These are phyloP conservation scores for Sminthopsis crassicaudata DNA, from an alignment of 2,113 vertebrate genomes.

Conservation along the genomic window DNA sequence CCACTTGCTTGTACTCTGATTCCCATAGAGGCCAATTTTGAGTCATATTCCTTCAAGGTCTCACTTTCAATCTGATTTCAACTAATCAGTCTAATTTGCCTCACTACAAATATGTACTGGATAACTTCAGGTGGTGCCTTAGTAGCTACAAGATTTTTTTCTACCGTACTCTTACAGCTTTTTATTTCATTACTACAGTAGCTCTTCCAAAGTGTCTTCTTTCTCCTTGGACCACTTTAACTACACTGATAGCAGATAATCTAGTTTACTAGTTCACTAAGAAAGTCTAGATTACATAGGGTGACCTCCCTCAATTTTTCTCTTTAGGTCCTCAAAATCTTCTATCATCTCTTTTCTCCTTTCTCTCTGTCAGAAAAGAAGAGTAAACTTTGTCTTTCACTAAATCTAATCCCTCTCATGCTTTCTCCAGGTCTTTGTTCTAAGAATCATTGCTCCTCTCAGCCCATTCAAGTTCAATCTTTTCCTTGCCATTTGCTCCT, in stretches of 20 bases:
- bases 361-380: not conserved
- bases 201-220: not conserved
- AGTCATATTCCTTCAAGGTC: not conserved
- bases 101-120: not conserved
- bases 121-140: not conserved
- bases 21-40: not conserved
- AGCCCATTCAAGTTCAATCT: not conserved
- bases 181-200: not conserved
- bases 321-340: not conserved
- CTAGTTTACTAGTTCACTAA: not conserved
- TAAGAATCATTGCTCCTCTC: not conserved
- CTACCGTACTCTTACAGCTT: not conserved
- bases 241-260: not conserved
- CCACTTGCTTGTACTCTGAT: not conserved
- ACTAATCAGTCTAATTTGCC: not conserved
- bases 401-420: not conserved
- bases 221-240: not conserved
- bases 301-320: not conserved
- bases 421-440: not conserved
- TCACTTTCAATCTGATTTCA: not conserved
- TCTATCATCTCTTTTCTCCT: not conserved
- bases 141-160: not conserved
- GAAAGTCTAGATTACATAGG: not conserved
- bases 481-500: not conserved
- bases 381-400: not conserved